Evolutionary conservation across 2,888 invertebrate genomes (phyloP), one percentile per base, ranked within the genome.

Genomic region (Embidobia sp.): DNA sequence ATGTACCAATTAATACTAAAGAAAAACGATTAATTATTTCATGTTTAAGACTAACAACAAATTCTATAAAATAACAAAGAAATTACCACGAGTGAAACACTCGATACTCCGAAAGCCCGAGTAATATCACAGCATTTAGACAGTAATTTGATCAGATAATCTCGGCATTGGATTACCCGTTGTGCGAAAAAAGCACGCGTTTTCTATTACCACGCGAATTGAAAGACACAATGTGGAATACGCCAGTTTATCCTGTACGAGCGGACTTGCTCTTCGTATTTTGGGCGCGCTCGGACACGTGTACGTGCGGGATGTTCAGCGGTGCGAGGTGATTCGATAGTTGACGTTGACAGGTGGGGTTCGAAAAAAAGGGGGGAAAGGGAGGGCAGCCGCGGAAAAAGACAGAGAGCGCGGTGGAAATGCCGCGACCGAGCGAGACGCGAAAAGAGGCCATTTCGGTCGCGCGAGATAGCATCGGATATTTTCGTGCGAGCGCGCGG

Each of bases 401-500:
- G 72, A 53, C 37, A 27, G 33, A 51, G 31, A 53, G 19, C 11
- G 35, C 35, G 44, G n/a, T 5, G 22, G 44, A 33, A 64, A 64
- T 42, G 18, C 16, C 29, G 61, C 37, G 48, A n/a, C 31, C 53
- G 64, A 55, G 69, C 37, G 57, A 31, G 57, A 66, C 29, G 51
- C 72, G 61, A 22, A 76, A 64, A 79, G 76, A 80, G 80, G 74
- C 69, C 76, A 55, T 51, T 73, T 40, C 53, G 49, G 66, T 77
- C 64, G 35, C 64, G 46, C 7, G 59, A 19, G 85, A 85, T 86
- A 86, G 42, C 80, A 86, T 85, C 85, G 84, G 81, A 81, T 81
- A 81, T 86, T 85, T 86, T 84, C 81, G 81, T 83, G 80, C 79
- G 81, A 83, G 78, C 78, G 81, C 81, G 80, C 70, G 78, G 66